These are phyloP conservation scores for Hypanus sabinus DNA, from an alignment of 2,113 vertebrate genomes.

Conservation along the genomic window DNA sequence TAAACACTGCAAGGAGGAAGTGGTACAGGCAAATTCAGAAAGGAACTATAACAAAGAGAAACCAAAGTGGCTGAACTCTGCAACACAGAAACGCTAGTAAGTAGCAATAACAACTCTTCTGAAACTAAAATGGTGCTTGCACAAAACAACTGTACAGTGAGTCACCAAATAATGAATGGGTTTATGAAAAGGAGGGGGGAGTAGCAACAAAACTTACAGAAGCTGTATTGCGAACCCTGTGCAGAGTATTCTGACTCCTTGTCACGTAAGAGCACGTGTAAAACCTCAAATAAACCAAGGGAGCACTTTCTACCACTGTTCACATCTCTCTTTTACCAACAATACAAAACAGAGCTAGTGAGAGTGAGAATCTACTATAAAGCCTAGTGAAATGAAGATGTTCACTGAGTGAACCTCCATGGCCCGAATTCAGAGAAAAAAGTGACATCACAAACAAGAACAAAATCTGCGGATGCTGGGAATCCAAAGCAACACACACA, in stretches of 20 bases:
- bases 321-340: neutral
- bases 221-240: neutral
- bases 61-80: conserved; percentile 13
- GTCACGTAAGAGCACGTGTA: neutral
- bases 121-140: conserved; percentile 12
- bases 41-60: conserved; percentile 4
- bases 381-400: neutral
- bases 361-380: neutral
- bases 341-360: neutral
- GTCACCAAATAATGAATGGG: neutral
- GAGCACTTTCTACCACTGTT: neutral
- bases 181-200: neutral
- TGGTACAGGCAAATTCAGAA: neutral
- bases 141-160: neutral
- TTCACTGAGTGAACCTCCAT: neutral
- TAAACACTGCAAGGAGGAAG: conserved; percentile 2
- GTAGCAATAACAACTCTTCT: neutral
- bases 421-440: neutral
- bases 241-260: neutral
- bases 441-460: neutral
- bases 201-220: neutral
- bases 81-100: neutral
- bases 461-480: no score
- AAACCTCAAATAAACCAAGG: conserved; percentile 13
- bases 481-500: no score